Conservation (phyloP, 1,140 invertebrate species). For the Latrodectus geometricus region DNA sequence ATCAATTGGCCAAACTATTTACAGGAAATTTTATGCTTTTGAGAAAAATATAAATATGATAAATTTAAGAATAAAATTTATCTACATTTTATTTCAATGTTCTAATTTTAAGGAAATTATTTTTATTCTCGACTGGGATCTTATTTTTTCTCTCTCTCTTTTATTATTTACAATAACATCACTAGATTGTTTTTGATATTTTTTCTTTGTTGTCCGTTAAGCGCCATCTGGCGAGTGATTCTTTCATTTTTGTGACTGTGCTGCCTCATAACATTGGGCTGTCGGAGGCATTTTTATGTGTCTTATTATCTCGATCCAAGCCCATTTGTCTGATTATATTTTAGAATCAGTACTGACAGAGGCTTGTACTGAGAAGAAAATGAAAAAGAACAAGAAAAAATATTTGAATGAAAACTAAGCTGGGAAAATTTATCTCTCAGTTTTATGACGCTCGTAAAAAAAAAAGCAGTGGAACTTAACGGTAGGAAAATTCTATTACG, state of each 20-base stretch:
- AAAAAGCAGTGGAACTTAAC: background rate
- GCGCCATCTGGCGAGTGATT: constrained; percentile 28
- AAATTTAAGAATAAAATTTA: no score
- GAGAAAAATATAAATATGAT: no score
- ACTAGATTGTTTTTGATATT: constrained; percentile 6
- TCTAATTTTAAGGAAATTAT: no score
- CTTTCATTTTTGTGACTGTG: constrained; percentile 25
- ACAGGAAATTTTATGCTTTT: no score
- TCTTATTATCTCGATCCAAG: constrained; percentile 29
- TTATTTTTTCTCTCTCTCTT: no score
- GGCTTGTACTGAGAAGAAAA: background rate
- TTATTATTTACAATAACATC: background rate
- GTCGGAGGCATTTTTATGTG: constrained; percentile 11
- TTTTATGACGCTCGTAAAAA: constrained; percentile 42
- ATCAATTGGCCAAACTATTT: no score
- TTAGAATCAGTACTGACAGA: background rate
- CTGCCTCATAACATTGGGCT: background rate
- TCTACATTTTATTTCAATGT: no score
- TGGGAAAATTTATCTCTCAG: constrained; percentile 34
- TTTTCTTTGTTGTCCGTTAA: constrained; percentile 32
- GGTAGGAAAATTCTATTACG: background rate
- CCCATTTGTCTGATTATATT: constrained; percentile 41
- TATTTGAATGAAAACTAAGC: background rate
- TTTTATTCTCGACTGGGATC: no score
- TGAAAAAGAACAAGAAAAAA: background rate